Base-by-base conservation (phyloP, 2,888 invertebrate genomes). In the Peribatodes rhomboidaria region DNA sequence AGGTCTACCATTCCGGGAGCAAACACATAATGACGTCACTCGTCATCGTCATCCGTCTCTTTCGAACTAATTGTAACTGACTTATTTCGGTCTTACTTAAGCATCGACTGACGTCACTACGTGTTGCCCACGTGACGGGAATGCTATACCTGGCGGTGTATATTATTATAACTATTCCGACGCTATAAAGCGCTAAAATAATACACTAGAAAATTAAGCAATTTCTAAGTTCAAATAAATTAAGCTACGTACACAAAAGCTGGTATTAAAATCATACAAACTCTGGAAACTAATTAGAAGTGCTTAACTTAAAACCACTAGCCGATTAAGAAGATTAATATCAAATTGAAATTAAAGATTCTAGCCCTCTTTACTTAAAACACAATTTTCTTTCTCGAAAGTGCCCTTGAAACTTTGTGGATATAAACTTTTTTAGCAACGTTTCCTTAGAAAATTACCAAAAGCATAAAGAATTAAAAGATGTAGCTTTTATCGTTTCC, bases 401-500 rank as follows among this genome's bases (percentile, higher is more conserved):
- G 49, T 52, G 52, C 22, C 14, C 46, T 47, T 33, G 44, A 46
- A 65, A 65, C 31, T 57, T 65, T 55, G 18, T 44, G 55, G 56
- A 65, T 57, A 61, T 8, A 60, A 65, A 55, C 41, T 65, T 65
- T 58, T 57, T 47, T 41, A 41, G 56, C 41, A 61, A 65, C 44
- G 39, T 56, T 65, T 65, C 47, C 60, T 27, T 46, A 61, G 46
- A 65, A 57, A 65, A 61, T 61, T 60, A 56, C 56, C 52, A 27
- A 61, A 41, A 57, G 65, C 60, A 56, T 56, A 61, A 31, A 53
- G 60, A 61, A 61, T 65, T 65, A 61, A 50, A 65, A 65, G 56
- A 65, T 65, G 64, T 64, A 52, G 65, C 65, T 61, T 60, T 65
- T 65, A 65, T 61, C 65, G 56, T 52, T 56, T 55, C 54, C 35